Evolutionary conservation across 2,113 vertebrate species (phyloP), one percentile per base, ranked within the genome.

Genomic region (Oenanthe oenanthe): DNA sequence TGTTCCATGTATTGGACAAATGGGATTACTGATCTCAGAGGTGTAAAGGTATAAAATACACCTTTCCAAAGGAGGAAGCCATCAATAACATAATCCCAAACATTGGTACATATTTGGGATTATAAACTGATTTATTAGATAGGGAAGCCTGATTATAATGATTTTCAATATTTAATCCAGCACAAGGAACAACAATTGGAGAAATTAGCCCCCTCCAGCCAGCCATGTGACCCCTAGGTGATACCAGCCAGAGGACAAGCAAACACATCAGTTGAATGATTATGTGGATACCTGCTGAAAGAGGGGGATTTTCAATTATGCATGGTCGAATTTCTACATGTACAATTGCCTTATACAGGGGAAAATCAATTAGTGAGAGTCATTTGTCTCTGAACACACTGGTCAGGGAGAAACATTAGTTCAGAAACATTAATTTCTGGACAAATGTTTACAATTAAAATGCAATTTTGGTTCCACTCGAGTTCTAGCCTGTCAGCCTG

Each of bases 401-500:
- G 92, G 91, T 72, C 82, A 14, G 88, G 83, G 67, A 82, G 66
- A 92, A 95, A 70, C 92, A 95, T 97, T 96, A 72, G 93, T 97
- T 97, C 92, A 85, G 97, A 97, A 92, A 97, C 92, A 96, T 97
- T 97, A 96, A 96, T 96, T 97, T 96, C 93, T 96, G 91, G 90
- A 95, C 96, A 96, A 96, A 95, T 92, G 95, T 93, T 97, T 96
- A 94, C 81, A 94, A 97, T 97, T 95, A 94, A 92, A 94, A 95
- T n/a, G 85, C 20, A 63, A 76, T 96, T 96, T 96, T 92, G 87
- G 62, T 96, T 96, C 92, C 89, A 66, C 83, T 87, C n/a, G 5
- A 63, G 75, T 50, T 66, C 61, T 77, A 5, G 17, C 47, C 45
- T 68, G 38, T 53, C 51, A 61, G n/a, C 22, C 22, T 29, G 38